Evolutionary conservation across 53 echinoderm and acorn worm genomes (phyloP).

Genomic region (Pentamera pediparva): DNA sequence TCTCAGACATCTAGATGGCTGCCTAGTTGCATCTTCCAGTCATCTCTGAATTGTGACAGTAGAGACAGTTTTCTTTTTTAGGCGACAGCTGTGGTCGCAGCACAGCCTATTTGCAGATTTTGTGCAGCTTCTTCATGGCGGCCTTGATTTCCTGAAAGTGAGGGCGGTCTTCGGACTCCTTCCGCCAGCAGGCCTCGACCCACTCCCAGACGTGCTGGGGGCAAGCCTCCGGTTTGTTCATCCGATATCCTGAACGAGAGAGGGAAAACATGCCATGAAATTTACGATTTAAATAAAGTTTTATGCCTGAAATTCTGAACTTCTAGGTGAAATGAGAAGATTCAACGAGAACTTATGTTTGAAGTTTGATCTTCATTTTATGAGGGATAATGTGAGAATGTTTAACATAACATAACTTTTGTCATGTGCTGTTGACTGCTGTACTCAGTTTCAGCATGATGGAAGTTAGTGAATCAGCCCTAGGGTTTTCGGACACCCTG

Average conservation of each 20-base stretch:
- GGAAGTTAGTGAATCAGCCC: too few species aligned
- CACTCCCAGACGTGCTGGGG: constrained; percentile 7
- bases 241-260: constrained; percentile 14
- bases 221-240: not conserved
- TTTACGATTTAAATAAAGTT: not conserved
- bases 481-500: too few species aligned
- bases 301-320: not conserved
- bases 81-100: too few species aligned
- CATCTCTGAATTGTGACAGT: too few species aligned
- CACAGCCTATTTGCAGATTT: not conserved
- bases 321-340: not conserved
- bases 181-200: constrained; percentile 15
- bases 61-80: too few species aligned
- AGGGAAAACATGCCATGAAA: not conserved
- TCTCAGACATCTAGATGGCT: too few species aligned
- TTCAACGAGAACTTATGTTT: too few species aligned
- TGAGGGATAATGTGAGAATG: not conserved
- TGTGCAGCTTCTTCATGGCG: constrained; percentile 21
- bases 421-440: not conserved
- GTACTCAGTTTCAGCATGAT: too few species aligned
- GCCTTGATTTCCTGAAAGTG: not conserved
- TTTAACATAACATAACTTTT: not conserved
- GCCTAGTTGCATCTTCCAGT: too few species aligned
- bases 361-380: too few species aligned
- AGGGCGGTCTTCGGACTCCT: constrained; percentile 17